Evolutionary conservation across 1,140 invertebrate species (phyloP).

Genomic region (Melitaea cinxia): DNA sequence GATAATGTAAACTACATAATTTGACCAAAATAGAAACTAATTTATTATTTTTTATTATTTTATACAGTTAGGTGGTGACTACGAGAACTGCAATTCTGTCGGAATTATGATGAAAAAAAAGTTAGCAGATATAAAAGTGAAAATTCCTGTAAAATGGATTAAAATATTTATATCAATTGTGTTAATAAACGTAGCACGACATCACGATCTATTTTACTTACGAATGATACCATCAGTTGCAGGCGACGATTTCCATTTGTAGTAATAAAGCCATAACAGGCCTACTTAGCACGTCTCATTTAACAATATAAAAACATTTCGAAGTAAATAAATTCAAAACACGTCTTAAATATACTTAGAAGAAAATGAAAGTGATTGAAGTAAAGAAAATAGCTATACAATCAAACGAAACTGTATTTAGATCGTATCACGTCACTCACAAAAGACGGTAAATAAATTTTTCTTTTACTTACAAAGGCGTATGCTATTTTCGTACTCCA

Average conservation of each 20-base stretch:
- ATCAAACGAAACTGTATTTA: conserved; percentile 12
- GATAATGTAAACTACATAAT: too few species aligned
- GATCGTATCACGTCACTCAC: conserved; percentile 13
- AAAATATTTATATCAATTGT: too few species aligned
- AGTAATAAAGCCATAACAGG: conserved; percentile 1
- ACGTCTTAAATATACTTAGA: neutral
- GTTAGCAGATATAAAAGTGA: too few species aligned
- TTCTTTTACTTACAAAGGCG: conserved; percentile 25
- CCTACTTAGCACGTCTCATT: neutral
- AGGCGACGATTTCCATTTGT: conserved; percentile 58
- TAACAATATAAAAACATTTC: conserved; percentile 7
- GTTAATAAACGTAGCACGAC: neutral
- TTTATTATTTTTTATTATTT: too few species aligned
- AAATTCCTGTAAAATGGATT: too few species aligned
- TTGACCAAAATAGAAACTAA: too few species aligned
- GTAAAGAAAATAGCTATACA: conserved; percentile 7
- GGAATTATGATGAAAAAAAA: too few species aligned
- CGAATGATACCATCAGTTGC: conserved; percentile 54
- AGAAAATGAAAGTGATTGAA: neutral
- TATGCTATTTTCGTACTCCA: conserved; percentile 9
- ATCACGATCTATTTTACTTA: conserved; percentile 41
- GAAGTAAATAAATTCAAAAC: conserved; percentile 4
- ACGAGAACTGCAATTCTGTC: too few species aligned
- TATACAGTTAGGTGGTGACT: too few species aligned
- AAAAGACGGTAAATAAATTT: conserved; percentile 24